phyloP scores from a whole-genome alignment of 1,140 invertebrate genomes.

The Drosophila navojoa region DNA sequence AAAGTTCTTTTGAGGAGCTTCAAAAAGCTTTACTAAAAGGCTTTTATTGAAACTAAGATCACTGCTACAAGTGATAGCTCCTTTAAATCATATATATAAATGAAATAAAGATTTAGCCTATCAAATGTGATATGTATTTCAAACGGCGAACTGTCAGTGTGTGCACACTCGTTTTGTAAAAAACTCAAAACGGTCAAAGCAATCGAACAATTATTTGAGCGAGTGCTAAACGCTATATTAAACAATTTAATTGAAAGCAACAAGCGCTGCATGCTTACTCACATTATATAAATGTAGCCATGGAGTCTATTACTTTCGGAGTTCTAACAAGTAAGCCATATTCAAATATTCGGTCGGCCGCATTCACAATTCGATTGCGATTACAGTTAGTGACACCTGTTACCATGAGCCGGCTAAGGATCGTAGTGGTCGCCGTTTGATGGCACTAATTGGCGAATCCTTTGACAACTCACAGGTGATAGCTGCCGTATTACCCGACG shows the following conservation, averaged over 20 bases:
- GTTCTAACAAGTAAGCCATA: constrained; percentile 54
- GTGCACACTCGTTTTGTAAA: no score
- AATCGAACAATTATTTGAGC: constrained; percentile 9
- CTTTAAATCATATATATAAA: no score
- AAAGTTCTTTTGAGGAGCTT: no score
- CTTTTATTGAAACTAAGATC: no score
- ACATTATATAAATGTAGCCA: constrained; percentile 42
- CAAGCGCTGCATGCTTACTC: constrained; percentile 2
- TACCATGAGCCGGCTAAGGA: constrained; percentile 85
- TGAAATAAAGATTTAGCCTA: no score
- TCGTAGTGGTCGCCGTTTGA: constrained; percentile 86
- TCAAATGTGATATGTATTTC: no score
- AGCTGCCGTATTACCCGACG: constrained; percentile 84
- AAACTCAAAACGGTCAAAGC: constrained; percentile 33
- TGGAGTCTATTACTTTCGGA: constrained; percentile 59
- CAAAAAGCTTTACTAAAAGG: no score
- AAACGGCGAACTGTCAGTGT: no score
- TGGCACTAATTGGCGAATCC: constrained; percentile 84
- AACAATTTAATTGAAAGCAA: constrained; percentile 52
- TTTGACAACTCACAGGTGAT: constrained; percentile 75
- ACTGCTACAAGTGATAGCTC: no score
- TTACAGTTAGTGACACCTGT: constrained; percentile 88
- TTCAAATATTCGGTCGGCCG: no score
- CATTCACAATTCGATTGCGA: not conserved
- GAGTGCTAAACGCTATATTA: constrained; percentile 39